Conservation (phyloP, 2,113 vertebrate species). For the Girardinichthys multiradiatus region DNA sequence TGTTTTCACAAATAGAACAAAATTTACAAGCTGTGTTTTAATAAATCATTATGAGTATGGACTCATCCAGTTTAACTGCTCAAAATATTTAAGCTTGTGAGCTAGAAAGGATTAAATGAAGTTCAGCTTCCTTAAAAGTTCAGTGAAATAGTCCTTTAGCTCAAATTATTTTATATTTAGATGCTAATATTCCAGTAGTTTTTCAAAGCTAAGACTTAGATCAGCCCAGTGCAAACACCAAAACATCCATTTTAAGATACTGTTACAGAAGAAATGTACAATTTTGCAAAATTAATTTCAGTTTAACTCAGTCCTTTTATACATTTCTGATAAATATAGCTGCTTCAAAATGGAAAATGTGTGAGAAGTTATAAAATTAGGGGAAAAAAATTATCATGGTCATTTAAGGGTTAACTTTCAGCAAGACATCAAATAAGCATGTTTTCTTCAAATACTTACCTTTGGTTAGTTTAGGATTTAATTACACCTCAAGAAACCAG, state of each 20-base stretch:
- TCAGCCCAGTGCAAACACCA: neutral
- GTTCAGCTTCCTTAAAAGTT: neutral
- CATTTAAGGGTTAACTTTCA: neutral
- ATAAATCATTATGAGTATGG: neutral
- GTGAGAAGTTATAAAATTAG: neutral
- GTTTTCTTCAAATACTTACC: neutral
- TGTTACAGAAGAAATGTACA: too few species aligned
- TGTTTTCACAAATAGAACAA: neutral
- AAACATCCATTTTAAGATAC: neutral
- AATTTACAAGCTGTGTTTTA: neutral
- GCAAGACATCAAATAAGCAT: neutral
- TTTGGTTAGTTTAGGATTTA: neutral
- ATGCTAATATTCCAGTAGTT: neutral
- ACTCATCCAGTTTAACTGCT: neutral
- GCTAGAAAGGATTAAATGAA: neutral
- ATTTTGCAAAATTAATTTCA: neutral
- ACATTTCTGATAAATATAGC: neutral
- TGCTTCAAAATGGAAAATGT: neutral
- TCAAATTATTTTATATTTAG: neutral
- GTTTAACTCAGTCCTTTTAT: neutral
- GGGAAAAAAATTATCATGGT: neutral
- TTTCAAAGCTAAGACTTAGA: neutral
- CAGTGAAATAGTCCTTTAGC: neutral
- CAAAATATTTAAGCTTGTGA: neutral
- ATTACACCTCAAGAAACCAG: neutral